Percentiles rank a stretch among this genome's conserved stretches.
Evolutionary conservation across 2,888 invertebrate species (phyloP).

Genomic region (Pherbina coryleti): DNA sequence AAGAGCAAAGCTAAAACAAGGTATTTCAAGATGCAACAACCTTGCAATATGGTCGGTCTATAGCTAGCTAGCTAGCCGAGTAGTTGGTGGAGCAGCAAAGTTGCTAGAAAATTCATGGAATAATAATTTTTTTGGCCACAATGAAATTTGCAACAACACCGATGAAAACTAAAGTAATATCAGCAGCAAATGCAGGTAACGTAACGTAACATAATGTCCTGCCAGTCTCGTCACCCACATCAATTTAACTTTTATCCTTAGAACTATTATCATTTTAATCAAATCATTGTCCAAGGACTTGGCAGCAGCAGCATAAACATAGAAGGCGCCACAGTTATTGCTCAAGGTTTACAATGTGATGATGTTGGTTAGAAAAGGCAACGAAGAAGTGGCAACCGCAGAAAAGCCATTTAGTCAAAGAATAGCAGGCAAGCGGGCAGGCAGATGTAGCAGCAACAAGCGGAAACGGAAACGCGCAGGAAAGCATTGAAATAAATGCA

Average conservation of each 20-base stretch:
- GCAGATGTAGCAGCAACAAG: background rate
- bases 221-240: constrained; percentile 52
- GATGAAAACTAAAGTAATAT: background rate
- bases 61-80: too few species aligned
- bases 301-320: too few species aligned
- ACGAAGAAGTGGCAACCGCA: background rate
- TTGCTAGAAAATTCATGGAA: constrained; percentile 33
- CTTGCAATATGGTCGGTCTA: background rate
- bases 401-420: background rate
- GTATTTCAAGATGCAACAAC: background rate
- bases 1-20: background rate
- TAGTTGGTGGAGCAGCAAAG: background rate
- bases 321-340: constrained; percentile 28
- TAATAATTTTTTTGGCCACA: constrained; percentile 33
- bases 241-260: constrained; percentile 59
- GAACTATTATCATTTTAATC: constrained; percentile 63
- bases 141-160: constrained; percentile 18
- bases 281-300: constrained; percentile 53
- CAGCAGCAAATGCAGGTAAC: background rate
- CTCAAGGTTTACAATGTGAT: constrained; percentile 40
- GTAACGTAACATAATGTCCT: background rate
- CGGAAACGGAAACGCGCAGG: constrained; percentile 21
- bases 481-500: constrained; percentile 27
- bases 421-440: too few species aligned
- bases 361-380: background rate